A percentile compares a stretch with the other conserved stretches of the same genome.
Conservation (phyloP, 2,113 vertebrate species). For the Pedionomus torquatus region DNA sequence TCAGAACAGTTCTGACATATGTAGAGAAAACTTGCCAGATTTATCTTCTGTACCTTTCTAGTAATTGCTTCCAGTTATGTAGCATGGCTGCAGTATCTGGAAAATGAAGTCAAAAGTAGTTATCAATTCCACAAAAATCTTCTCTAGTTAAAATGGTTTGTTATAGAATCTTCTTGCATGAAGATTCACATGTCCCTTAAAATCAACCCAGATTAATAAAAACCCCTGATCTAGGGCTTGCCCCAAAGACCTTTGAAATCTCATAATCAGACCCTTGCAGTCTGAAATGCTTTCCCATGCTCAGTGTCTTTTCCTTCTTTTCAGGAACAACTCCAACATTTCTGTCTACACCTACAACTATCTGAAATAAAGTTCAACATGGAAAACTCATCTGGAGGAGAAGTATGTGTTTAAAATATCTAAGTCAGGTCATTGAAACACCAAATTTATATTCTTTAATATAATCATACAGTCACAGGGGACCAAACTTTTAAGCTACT, state of each 20-base stretch:
- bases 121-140: not conserved
- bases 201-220: not conserved
- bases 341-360: conserved; percentile 38
- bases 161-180: not conserved
- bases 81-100: not conserved
- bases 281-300: not conserved
- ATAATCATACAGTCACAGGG: not conserved
- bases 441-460: not conserved
- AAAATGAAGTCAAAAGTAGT: not conserved
- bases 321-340: not conserved
- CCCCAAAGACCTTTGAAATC: not conserved
- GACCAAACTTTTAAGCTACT: not conserved
- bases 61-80: not conserved
- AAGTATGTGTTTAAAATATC: not conserved
- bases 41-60: conserved; percentile 19
- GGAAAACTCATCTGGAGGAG: not conserved
- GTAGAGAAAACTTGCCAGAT: conserved; percentile 1
- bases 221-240: not conserved
- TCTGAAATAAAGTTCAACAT: conserved; percentile 21
- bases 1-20: conserved; percentile 2
- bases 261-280: not conserved
- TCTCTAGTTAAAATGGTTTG: not conserved
- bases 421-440: not conserved
- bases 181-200: not conserved
- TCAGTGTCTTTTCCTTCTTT: not conserved